Evolutionary conservation across 2,888 invertebrate species (phyloP).

Genomic region (Amphipoea lucens): DNA sequence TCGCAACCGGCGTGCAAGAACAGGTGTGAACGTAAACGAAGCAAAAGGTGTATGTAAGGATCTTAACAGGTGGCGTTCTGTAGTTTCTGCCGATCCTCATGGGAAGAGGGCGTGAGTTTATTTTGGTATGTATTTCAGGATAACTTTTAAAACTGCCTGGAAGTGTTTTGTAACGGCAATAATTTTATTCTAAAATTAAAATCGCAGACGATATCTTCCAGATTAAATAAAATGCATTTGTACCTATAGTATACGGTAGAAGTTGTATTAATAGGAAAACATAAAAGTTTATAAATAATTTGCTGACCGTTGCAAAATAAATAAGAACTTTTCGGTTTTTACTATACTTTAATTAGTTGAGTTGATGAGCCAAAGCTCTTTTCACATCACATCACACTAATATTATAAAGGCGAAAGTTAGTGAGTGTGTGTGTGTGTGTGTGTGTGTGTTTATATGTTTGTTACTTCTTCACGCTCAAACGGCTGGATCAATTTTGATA

Average conservation of each 20-base stretch:
- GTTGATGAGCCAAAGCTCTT: too few relatives aligned
- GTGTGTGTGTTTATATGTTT: too few relatives aligned
- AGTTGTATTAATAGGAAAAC: too few relatives aligned
- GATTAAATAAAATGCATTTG: slow-evolving; percentile 4
- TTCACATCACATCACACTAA: too few relatives aligned
- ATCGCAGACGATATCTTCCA: not conserved
- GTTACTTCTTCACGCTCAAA: too few relatives aligned
- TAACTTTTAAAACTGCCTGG: not conserved
- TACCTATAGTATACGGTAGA: not conserved
- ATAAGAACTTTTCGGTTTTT: not conserved
- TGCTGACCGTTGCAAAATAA: not conserved
- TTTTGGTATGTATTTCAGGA: not conserved
- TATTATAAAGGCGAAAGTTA: too few relatives aligned
- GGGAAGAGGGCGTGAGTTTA: not conserved
- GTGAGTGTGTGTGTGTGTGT: too few relatives aligned
- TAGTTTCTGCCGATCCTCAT: not conserved
- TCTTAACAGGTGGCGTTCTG: not conserved
- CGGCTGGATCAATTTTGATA: too few relatives aligned
- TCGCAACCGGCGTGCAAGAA: too few relatives aligned
- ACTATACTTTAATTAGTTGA: not conserved
- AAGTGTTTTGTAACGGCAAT: not conserved
- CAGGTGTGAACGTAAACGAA: too few relatives aligned
- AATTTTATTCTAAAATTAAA: not conserved
- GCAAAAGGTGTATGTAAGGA: too few relatives aligned
- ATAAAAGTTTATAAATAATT: not conserved